Evolutionary conservation across 2,888 invertebrate species (phyloP).

Genomic region (Anagyrus pseudococci): DNA sequence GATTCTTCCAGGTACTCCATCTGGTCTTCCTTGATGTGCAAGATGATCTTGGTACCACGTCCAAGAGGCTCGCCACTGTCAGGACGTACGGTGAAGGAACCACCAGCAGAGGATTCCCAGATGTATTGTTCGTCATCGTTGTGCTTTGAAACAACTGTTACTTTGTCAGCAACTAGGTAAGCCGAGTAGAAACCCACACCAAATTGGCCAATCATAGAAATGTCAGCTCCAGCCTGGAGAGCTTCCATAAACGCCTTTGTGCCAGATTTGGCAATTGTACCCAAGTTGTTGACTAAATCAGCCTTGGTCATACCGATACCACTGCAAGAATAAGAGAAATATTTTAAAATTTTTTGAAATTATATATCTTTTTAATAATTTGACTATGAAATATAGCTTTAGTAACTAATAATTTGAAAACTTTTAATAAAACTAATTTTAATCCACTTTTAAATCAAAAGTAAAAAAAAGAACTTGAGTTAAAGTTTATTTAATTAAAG

Average conservation of each 20-base stretch:
- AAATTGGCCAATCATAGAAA: constrained; percentile 99
- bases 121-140: constrained; percentile 98
- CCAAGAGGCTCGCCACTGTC: constrained; percentile 82
- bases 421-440: too few relatives aligned
- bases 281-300: constrained; percentile 96
- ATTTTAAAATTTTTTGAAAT: constrained; percentile 9
- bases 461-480: too few relatives aligned
- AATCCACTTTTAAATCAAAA: too few relatives aligned
- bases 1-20: constrained; percentile 93
- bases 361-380: neutral
- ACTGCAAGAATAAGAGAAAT: constrained; percentile 29
- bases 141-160: constrained; percentile 92
- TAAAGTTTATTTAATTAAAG: too few relatives aligned
- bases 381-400: too few relatives aligned
- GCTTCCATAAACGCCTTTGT: constrained; percentile 99
- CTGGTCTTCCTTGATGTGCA: constrained; percentile 96
- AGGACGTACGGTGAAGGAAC: constrained; percentile 90
- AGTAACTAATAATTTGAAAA: too few relatives aligned
- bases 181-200: constrained; percentile 99
- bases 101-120: constrained; percentile 99
- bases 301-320: constrained; percentile 99
- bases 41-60: constrained; percentile 93
- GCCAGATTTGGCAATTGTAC: constrained; percentile 99
- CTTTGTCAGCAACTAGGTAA: constrained; percentile 94
- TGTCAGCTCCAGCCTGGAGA: constrained; percentile 97